Conservation (phyloP, 1,140 invertebrate species). For the Drosophila parabipectinata region DNA sequence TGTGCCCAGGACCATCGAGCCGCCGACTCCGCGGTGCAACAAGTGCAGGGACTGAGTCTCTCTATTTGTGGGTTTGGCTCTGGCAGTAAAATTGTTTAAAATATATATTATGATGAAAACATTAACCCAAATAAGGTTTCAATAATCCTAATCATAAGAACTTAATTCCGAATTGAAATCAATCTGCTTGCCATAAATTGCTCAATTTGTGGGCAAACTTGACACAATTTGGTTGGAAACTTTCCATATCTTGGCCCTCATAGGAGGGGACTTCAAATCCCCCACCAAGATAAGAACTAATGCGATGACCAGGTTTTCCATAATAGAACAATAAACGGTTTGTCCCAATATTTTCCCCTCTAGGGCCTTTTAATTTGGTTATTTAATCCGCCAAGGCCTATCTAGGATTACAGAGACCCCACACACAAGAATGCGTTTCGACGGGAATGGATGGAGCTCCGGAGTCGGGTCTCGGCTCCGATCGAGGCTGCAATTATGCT, state of each 20-base stretch:
- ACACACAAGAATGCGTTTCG: slow-evolving; percentile 27
- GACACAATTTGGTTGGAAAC: slow-evolving; percentile 20
- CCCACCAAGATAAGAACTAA: slow-evolving; percentile 32
- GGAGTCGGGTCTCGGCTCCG: not conserved
- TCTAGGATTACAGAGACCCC: slow-evolving; percentile 63
- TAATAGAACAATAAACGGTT: slow-evolving; percentile 50
- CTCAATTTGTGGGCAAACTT: slow-evolving; percentile 36
- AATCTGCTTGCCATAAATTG: slow-evolving; percentile 12
- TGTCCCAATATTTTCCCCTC: slow-evolving; percentile 32
- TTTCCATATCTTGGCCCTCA: not conserved
- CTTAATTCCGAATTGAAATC: slow-evolving; percentile 7
- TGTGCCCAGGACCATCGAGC: slow-evolving; percentile 4
- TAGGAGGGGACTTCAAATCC: too few relatives aligned
- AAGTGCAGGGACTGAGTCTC: slow-evolving; percentile 28
- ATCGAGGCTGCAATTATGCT: slow-evolving; percentile 69
- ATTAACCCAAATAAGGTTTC: not conserved
- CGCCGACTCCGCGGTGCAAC: slow-evolving; percentile 14
- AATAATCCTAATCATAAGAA: not conserved
- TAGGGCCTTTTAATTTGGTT: slow-evolving; percentile 36
- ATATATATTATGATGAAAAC: too few relatives aligned
- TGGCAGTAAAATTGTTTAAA: not conserved
- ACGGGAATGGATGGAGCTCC: not conserved
- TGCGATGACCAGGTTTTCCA: slow-evolving; percentile 28
- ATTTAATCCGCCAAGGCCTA: slow-evolving; percentile 42
- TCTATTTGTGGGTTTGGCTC: not conserved